Conservation (phyloP, 2,888 invertebrate genomes). For the Acanthopleura granulata region DNA sequence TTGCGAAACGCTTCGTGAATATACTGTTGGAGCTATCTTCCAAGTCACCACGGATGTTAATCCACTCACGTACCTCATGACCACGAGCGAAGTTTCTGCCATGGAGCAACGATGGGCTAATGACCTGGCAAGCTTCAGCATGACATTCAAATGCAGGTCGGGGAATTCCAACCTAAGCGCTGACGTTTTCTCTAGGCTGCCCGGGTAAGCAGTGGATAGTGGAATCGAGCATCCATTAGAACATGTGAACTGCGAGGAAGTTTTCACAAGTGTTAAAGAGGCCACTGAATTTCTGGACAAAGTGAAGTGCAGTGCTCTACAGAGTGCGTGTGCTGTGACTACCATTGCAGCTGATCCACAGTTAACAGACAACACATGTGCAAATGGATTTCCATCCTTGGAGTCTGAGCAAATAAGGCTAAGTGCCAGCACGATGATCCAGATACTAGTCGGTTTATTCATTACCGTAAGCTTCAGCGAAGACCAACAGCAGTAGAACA, state of each 20-base stretch:
- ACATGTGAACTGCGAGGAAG: conserved; percentile 2
- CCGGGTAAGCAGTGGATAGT: background rate
- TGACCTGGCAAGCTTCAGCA: conserved; percentile 26
- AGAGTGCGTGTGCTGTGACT: background rate
- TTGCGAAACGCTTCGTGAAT: conserved; percentile 29
- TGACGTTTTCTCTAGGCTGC: conserved; percentile 27
- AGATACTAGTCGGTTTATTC: background rate
- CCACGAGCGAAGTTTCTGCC: conserved; percentile 25
- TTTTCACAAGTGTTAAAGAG: background rate
- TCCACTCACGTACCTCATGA: conserved; percentile 23
- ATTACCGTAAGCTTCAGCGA: too few species aligned
- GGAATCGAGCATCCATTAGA: background rate
- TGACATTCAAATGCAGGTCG: conserved; percentile 22
- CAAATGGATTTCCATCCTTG: too few species aligned
- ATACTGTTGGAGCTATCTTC: conserved; percentile 27
- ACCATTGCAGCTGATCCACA: background rate
- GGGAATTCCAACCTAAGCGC: conserved; percentile 26
- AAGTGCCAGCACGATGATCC: background rate
- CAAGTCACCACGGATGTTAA: conserved; percentile 28
- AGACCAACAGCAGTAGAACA: too few species aligned
- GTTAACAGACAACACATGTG: background rate
- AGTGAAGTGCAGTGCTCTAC: background rate
- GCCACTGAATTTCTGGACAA: background rate
- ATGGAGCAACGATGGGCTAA: too few species aligned
- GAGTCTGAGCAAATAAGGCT: background rate